A percentile compares a stretch with the other conserved stretches of the same genome.
phyloP scores from a whole-genome alignment of 2,888 invertebrate genomes.

The Frankliniella fusca region DNA sequence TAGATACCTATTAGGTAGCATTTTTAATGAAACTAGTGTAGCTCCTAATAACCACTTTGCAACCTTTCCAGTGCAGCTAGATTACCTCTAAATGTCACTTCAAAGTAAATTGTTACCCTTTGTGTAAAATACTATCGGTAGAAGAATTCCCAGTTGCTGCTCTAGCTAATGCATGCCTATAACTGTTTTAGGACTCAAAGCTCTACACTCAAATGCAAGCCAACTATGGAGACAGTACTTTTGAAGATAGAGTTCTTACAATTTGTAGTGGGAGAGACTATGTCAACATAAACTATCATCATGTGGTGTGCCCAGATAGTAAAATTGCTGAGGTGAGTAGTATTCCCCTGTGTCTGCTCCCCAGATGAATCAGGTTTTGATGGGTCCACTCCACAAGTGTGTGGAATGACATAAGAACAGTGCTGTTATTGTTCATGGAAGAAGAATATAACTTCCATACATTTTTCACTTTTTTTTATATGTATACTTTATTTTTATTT shows the following conservation, averaged over 20 bases:
- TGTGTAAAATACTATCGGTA: too few relatives aligned
- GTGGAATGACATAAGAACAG: neutral
- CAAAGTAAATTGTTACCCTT: too few relatives aligned
- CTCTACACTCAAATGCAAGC: conserved; percentile 68
- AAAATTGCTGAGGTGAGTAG: conserved; percentile 82
- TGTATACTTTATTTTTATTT: neutral
- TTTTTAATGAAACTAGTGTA: too few relatives aligned
- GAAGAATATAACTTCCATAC: neutral
- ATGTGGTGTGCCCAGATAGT: conserved; percentile 90
- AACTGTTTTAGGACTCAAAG: conserved; percentile 67
- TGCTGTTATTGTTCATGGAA: too few relatives aligned
- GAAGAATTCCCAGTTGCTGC: too few relatives aligned
- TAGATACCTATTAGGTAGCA: neutral
- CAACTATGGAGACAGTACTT: conserved; percentile 67
- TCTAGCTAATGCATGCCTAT: conserved; percentile 20
- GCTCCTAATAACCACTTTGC: too few relatives aligned
- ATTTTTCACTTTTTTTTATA: neutral
- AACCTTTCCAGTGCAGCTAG: too few relatives aligned
- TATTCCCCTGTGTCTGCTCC: neutral
- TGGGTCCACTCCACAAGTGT: neutral
- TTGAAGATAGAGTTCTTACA: conserved; percentile 92
- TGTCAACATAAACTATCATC: conserved; percentile 97
- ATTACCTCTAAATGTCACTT: too few relatives aligned
- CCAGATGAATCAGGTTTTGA: neutral
- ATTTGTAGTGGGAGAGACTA: conserved; percentile 98